Conservation (phyloP, 2,797 vertebrate species). For the Pantherophis alleghaniensis region DNA sequence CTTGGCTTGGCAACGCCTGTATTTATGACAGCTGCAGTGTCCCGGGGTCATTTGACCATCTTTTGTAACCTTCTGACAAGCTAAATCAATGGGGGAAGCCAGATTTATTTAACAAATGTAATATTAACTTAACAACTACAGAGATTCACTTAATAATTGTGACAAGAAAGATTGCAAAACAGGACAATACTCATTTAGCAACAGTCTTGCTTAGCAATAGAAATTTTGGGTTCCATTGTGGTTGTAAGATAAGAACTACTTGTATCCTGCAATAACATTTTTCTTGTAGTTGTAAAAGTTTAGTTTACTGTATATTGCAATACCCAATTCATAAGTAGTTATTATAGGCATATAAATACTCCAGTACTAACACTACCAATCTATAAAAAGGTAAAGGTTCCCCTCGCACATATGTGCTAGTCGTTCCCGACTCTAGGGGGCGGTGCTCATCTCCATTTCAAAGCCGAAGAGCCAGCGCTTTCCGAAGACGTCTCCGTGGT, state of each 20-base stretch:
- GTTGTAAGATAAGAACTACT: neutral
- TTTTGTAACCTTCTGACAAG: neutral
- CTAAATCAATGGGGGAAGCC: neutral
- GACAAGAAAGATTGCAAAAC: neutral
- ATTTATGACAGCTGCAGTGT: no score
- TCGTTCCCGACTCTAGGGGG: no score
- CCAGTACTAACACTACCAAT: neutral
- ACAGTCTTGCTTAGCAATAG: neutral
- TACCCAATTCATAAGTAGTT: neutral
- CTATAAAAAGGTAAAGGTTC: neutral
- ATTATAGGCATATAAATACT: neutral
- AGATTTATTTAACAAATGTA: neutral
- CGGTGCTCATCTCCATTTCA: no score
- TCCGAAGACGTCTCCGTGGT: no score
- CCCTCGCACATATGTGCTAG: no score
- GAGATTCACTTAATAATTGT: neutral
- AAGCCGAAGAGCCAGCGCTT: no score
- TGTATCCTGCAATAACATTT: neutral
- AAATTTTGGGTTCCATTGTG: neutral
- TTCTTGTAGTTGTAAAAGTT: neutral
- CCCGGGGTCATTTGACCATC: no score
- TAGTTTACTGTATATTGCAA: neutral
- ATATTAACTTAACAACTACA: neutral
- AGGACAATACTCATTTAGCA: neutral
- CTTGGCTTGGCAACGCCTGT: no score